These are phyloP conservation scores for Melangyna quadrimaculata DNA, from an alignment of 2,888 invertebrate genomes.

Conservation along the genomic window DNA sequence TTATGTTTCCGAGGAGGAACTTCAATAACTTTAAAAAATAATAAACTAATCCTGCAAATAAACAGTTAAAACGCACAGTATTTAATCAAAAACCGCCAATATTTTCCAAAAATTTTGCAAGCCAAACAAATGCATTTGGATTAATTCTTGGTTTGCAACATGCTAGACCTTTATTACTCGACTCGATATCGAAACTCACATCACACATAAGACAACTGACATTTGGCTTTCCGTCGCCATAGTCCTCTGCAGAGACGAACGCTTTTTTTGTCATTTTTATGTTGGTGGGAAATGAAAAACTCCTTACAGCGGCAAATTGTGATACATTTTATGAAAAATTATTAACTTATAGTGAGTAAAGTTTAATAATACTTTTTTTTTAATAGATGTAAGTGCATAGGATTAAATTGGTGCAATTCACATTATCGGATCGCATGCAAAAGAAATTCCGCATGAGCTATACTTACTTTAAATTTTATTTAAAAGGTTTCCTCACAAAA, in stretches of 20 bases:
- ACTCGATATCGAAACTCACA: constrained; percentile 1
- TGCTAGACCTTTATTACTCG: constrained; percentile 19
- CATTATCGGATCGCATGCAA: constrained; percentile 45
- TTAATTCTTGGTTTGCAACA: constrained; percentile 41
- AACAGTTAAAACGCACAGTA: not conserved
- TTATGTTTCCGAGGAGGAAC: not conserved
- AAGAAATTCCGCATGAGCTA: constrained; percentile 40
- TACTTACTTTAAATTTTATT: constrained; percentile 45
- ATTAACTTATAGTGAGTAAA: not conserved
- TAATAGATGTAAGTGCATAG: not conserved
- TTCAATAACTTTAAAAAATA: not conserved
- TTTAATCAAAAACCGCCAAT: constrained; percentile 46
- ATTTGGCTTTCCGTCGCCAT: constrained; percentile 64
- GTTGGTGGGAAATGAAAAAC: constrained; percentile 17
- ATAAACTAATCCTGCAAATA: not conserved
- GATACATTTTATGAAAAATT: not conserved
- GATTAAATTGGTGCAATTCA: constrained; percentile 46
- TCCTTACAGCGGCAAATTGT: not conserved
- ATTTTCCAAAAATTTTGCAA: constrained; percentile 42
- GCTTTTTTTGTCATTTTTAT: constrained; percentile 29
- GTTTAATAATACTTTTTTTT: not conserved
- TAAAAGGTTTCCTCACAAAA: constrained; percentile 24
- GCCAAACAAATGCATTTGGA: constrained; percentile 64
- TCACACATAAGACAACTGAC: constrained; percentile 52
- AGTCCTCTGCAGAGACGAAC: constrained; percentile 39